Base-by-base conservation (phyloP, 2,113 vertebrate species). In the Perccottus glenii region DNA sequence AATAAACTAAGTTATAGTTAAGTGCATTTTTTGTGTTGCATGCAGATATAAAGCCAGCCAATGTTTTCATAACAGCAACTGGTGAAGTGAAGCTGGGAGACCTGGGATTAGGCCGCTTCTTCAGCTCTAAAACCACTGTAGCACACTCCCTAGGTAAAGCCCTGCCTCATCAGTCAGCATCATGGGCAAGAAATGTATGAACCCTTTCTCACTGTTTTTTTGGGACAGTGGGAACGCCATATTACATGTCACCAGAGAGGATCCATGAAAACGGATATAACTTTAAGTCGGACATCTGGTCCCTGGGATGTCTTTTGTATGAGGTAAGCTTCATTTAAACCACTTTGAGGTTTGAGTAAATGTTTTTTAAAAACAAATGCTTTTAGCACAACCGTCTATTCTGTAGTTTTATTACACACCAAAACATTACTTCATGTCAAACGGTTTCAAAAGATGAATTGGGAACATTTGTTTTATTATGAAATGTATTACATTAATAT, bases 281-380 rank as follows among this genome's bases (percentile, higher is more conserved):
- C 90, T 98, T 98, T 87, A 98, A 98, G 84, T 98, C 96, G 0
- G 96, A 98, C 85, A 97, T 97, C 93, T 98, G 96, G 96, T 98
- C 96, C 65, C 89, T 98, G 88, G 96, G 96, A 78, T 98, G 96
- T 79, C 91, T 98, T 71, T 89, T 98, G 52, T 97, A 98, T 0
- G 96, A 98, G 94, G 96, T 94, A 89, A 72, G 68, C 8, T 55
- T 58, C 14, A 40, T 56, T 46, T 60, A 7, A 42, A 10, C 36
- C 11, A 35, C 2, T 14, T 33, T 19, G 14, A 52, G 19, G 1
- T 53, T 33, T 7, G 1, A 43, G 2, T 35, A 4, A 52, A 11
- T 6, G 5, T 16, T 44, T 36, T 62, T 10, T 6, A 12, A 11
- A 9, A 44, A 4, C 9, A 10, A 46, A 46, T 40, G 8, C 38